Evolutionary conservation across 1,140 invertebrate species (phyloP), one percentile per base, ranked within the genome.

Genomic region (Camponotus vicinus): DNA sequence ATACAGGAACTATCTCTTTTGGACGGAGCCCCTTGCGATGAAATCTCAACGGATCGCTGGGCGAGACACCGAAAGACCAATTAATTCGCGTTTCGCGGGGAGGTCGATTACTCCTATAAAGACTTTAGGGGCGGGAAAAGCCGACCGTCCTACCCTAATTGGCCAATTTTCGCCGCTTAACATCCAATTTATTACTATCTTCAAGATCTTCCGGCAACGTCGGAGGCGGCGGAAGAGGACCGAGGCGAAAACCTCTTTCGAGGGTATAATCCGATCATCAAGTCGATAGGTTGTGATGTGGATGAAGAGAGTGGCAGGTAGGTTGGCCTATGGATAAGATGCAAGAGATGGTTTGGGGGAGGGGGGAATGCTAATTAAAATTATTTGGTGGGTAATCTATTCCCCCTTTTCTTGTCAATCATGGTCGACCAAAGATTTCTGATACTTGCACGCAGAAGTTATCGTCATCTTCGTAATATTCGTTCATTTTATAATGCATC

Each of bases 81-180:
- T 92, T 92, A 92, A 92, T 92, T 92, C 90, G 80, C 88, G 91
- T 92, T 92, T 91, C 91, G 88, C 88, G 86, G 88, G 88, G 87
- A 87, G 88, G 86, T 91, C 91, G 91, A 92, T 92, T 92, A 92
- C 89, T 91, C 85, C 87, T 89, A 90, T 88, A 90, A 92, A 92
- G 92, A 91, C 90, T 92, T 93, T 87, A 88, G 78, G 86, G 86
- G 61, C 77, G 82, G 87, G 90, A 92, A 93, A 93, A 93, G 90
- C 89, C 85, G 90, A 86, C 77, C 84, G 85, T 86, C 90, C 79
- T 90, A 86, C 84, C 84, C 90, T 94, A 93, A 94, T 94, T 92
- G 93, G 92, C 87, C 92, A 93, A 94, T 94, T 94, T 93, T 93
- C 92, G 85, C 83, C 91, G 92, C 89, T 93, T 93, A 93, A 93